Base-by-base conservation (phyloP, 2,797 vertebrate genomes). In the Sebastes trivittatus region DNA sequence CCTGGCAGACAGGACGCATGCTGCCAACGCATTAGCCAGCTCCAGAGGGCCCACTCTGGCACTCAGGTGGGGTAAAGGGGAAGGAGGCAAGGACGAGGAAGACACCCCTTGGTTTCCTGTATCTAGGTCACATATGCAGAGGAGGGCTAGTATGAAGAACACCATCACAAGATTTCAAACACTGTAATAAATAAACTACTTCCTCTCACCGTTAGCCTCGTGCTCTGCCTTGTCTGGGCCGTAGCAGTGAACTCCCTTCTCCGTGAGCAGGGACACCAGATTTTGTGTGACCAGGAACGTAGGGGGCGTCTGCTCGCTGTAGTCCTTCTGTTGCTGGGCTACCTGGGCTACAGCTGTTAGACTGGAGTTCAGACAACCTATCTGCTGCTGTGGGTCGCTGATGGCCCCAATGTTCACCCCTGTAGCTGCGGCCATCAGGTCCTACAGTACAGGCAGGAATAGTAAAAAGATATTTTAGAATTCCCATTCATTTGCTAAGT, bases 201-300 rank as follows among this genome's bases (percentile, higher is more conserved):
- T 3, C 9, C 14, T 68, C 85, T 94, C 76, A 96, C 96, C 96
- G 66, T 88, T 93, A 2, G 89, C 29, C 38, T 96, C 96, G 0
- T 93, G 76, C 52, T 96, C 95, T 6, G 81, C 7, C 82, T 88
- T 93, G 2, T 96, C 96, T 2, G 81, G 34, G 46, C 72, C 87
- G 77, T 88, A 89, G 46, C 93, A 94, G 8, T 94, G 91, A 67
- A 94, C 75, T 2, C 92, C 93, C 89, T 95, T 96, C 58, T 96
- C 95, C 2, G 96, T 96, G 38, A 97, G 94, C 75, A 97, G 90
- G 18, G 95, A 95, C 72, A 97, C 96, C 63, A 97, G 93, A 77
- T 93, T 95, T 79, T 97, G 96, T 13, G 96, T 96, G 78, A 97
- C 96, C 85, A 96, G 87, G 85, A 97, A 96, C 2, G 93, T 94